A percentile compares a stretch with the other conserved stretches of the same genome.
These are phyloP conservation scores for Archegozetes longisetosus DNA, from an alignment of 1,140 invertebrate species.

Conservation along the genomic window DNA sequence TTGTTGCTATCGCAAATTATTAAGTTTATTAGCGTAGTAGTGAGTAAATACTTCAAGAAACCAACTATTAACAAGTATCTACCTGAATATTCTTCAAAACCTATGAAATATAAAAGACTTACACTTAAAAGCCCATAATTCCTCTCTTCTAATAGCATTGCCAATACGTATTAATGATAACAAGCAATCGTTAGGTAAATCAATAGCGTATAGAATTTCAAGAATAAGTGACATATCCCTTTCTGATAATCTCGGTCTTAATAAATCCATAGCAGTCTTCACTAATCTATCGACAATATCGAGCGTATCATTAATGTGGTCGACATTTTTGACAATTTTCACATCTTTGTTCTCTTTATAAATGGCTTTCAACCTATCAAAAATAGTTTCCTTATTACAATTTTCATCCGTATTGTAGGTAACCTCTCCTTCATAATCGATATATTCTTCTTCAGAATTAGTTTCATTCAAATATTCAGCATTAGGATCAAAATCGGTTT, in stretches of 20 bases:
- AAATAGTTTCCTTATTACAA: no score
- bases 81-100: not conserved
- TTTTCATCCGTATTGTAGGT: no score
- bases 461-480: no score
- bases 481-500: no score
- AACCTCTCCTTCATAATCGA: no score
- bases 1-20: not conserved
- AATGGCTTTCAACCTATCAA: no score
- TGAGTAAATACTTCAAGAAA: not conserved
- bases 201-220: not conserved
- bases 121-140: slow-evolving; percentile 13
- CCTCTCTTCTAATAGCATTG: not conserved
- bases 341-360: no score
- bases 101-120: not conserved
- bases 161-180: not conserved
- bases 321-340: no score
- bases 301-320: not conserved
- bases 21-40: not conserved
- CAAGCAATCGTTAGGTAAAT: not conserved
- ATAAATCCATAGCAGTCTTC: not conserved
- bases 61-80: not conserved
- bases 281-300: not conserved
- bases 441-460: no score
- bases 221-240: no score
- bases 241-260: not conserved